Evolutionary conservation across 2,113 vertebrate genomes (phyloP).

Genomic region (Gambusia holbrooki): DNA sequence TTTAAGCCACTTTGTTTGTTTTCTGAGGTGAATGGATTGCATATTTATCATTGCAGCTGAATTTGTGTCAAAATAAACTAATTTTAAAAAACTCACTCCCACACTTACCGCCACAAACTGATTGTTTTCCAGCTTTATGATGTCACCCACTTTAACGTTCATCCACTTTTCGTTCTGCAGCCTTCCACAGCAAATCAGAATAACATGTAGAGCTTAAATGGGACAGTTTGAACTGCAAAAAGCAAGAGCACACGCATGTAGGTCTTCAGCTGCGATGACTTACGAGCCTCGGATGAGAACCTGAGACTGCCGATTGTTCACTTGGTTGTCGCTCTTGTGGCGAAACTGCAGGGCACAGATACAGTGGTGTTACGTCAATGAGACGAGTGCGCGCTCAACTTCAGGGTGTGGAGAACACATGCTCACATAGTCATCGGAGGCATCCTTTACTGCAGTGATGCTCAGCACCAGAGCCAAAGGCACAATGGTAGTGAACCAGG

Average conservation of each 20-base stretch:
- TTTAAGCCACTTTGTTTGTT: background rate
- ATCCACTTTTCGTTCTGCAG: slow-evolving; percentile 94
- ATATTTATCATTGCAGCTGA: background rate
- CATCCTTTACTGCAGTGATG: slow-evolving; percentile 96
- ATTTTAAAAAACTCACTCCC: background rate
- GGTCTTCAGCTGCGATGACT: slow-evolving; percentile 68
- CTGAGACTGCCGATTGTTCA: slow-evolving; percentile 96
- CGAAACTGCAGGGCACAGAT: slow-evolving; percentile 84
- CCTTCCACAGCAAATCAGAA: slow-evolving; percentile 66
- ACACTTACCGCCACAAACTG: slow-evolving; percentile 93
- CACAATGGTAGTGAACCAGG: slow-evolving; percentile 99
- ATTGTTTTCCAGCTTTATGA: slow-evolving; percentile 96
- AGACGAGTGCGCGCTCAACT: background rate
- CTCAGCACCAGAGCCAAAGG: slow-evolving; percentile 96
- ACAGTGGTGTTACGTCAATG: background rate
- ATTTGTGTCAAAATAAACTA: background rate
- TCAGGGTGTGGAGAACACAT: background rate
- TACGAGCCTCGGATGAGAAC: slow-evolving; percentile 91
- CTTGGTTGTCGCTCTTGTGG: slow-evolving; percentile 96
- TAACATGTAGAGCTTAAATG: background rate
- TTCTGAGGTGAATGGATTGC: background rate
- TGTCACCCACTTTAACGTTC: slow-evolving; percentile 93
- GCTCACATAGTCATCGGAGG: slow-evolving; percentile 95
- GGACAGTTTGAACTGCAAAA: background rate
- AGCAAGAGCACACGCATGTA: background rate